A percentile compares a stretch with the other conserved stretches of the same genome.
Evolutionary conservation across 2,888 invertebrate species (phyloP).

Genomic region (Synanthedon myopaeformis): DNA sequence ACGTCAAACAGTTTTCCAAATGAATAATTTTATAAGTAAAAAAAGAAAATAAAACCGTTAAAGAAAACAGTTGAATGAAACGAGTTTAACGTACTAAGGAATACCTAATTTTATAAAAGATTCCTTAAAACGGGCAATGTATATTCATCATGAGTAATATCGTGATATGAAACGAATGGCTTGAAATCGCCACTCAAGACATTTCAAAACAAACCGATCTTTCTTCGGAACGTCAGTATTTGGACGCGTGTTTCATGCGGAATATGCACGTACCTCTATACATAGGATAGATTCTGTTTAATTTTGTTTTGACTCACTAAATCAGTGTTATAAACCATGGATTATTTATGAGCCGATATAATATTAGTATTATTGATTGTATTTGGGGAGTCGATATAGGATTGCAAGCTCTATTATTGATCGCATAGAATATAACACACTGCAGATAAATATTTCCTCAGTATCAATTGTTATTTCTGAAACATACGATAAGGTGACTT

Average conservation of each 20-base stretch:
- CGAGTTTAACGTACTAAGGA: conserved; percentile 2
- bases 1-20: too few relatives aligned
- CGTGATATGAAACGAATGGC: conserved; percentile 48
- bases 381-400: too few relatives aligned
- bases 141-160: conserved; percentile 8
- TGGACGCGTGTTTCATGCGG: conserved; percentile 36
- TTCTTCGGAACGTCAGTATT: conserved; percentile 33
- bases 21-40: too few relatives aligned
- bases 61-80: neutral
- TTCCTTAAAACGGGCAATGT: conserved; percentile 13
- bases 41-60: too few relatives aligned
- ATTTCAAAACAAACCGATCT: conserved; percentile 61
- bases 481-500: too few relatives aligned
- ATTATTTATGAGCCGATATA: too few relatives aligned
- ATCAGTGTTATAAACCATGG: conserved; percentile 38
- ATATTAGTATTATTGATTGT: too few relatives aligned
- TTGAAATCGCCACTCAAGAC: conserved; percentile 39
- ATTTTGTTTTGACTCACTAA: conserved; percentile 59
- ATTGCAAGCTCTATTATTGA: too few relatives aligned
- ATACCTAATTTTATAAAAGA: conserved; percentile 10
- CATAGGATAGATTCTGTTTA: conserved; percentile 27
- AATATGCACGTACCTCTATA: conserved; percentile 11
- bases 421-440: too few relatives aligned
- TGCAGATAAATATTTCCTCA: too few relatives aligned
- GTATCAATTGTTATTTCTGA: too few relatives aligned